phyloP scores from a whole-genome alignment of 1,140 invertebrate genomes.

The Drosophila eugracilis region DNA sequence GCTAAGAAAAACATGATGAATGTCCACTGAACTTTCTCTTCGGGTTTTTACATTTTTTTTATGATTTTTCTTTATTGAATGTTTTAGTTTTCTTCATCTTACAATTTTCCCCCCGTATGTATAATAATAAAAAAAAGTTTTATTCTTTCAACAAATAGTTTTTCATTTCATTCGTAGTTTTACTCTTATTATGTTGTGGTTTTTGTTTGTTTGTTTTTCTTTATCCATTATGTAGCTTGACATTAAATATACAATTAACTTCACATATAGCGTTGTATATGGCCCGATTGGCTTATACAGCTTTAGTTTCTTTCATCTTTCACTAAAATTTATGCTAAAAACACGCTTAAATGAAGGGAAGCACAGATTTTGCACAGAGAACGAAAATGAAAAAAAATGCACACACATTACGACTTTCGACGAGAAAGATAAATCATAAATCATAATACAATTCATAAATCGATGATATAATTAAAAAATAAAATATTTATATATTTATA shows the following conservation, averaged over 20 bases:
- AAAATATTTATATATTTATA: conserved; percentile 42
- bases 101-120: conserved; percentile 51
- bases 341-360: conserved; percentile 83
- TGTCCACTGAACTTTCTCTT: neutral
- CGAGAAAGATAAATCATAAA: conserved; percentile 41
- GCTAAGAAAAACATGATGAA: neutral
- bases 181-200: conserved; percentile 53
- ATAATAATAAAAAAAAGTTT: conserved; percentile 79
- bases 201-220: conserved; percentile 1
- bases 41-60: conserved; percentile 45
- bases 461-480: conserved; percentile 56
- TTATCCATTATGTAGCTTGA: conserved; percentile 62
- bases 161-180: conserved; percentile 52
- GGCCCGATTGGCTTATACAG: conserved; percentile 49
- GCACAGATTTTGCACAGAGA: conserved; percentile 81
- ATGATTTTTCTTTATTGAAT: conserved; percentile 62
- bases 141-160: conserved; percentile 78
- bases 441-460: conserved; percentile 51
- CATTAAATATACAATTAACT: conserved; percentile 80
- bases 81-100: conserved; percentile 55
- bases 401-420: conserved; percentile 45
- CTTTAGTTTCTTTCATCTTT: conserved; percentile 55
- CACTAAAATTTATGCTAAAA: conserved; percentile 83
- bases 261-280: conserved; percentile 55
- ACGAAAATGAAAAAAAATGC: conserved; percentile 57